Evolutionary conservation across 1,140 invertebrate species (phyloP).

Genomic region (Nephotettix cincticeps): DNA sequence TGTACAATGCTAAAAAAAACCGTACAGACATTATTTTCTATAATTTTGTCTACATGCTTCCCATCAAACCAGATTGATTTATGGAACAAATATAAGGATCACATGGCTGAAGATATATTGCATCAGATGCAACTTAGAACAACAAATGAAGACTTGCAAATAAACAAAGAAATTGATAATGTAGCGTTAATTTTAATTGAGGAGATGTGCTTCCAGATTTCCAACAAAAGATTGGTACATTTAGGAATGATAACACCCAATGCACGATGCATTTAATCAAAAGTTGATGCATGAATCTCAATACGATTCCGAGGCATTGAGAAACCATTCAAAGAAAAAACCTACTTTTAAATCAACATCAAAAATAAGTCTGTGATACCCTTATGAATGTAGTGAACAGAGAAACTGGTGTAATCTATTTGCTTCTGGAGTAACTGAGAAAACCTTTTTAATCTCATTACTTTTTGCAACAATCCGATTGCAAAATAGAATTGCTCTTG

Average conservation of each 20-base stretch:
- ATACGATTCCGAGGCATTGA: neutral
- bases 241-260: conserved; percentile 27
- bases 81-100: conserved; percentile 45
- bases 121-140: conserved; percentile 31
- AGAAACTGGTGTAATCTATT: conserved; percentile 27
- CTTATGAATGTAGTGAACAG: conserved; percentile 27
- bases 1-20: conserved; percentile 44
- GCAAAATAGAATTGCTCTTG: conserved; percentile 45
- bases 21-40: conserved; percentile 49
- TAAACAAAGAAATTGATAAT: conserved; percentile 41
- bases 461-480: conserved; percentile 45
- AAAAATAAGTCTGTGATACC: conserved; percentile 16
- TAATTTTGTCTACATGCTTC: conserved; percentile 44
- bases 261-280: neutral
- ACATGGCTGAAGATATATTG: conserved; percentile 44
- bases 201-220: conserved; percentile 45
- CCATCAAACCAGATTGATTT: conserved; percentile 41
- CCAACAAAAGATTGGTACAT: conserved; percentile 14
- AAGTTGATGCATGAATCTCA: neutral
- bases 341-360: neutral
- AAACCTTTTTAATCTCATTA: conserved; percentile 46
- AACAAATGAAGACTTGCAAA: conserved; percentile 37
- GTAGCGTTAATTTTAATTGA: conserved; percentile 45
- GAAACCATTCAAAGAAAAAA: neutral
- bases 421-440: conserved; percentile 43